Evolutionary conservation across 2,888 invertebrate species (phyloP).

Genomic region (Abrostola triplasia): DNA sequence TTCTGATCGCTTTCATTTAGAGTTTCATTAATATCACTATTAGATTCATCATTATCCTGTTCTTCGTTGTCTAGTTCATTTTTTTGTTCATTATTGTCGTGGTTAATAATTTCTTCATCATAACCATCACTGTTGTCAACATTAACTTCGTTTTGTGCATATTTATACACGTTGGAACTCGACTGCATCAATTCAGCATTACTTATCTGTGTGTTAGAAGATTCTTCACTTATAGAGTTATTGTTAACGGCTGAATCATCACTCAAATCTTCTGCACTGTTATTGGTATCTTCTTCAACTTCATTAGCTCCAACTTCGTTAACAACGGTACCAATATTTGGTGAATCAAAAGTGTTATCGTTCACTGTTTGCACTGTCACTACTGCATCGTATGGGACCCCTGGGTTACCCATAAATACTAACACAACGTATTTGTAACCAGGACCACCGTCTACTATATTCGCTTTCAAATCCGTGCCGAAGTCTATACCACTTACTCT

Average conservation of each 20-base stretch:
- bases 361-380: constrained; percentile 76
- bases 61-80: constrained; percentile 36
- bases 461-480: constrained; percentile 80
- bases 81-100: constrained; percentile 25
- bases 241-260: constrained; percentile 64
- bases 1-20: constrained; percentile 34
- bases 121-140: constrained; percentile 45
- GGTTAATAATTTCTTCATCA: constrained; percentile 32
- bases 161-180: constrained; percentile 70
- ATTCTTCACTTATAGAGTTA: constrained; percentile 17
- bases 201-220: constrained; percentile 41
- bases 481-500: constrained; percentile 84
- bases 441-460: constrained; percentile 82
- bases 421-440: constrained; percentile 82
- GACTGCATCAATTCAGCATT: constrained; percentile 68
- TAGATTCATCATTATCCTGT: constrained; percentile 24
- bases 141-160: constrained; percentile 61
- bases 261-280: constrained; percentile 66
- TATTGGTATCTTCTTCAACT: constrained; percentile 56
- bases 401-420: constrained; percentile 78
- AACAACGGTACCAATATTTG: constrained; percentile 43
- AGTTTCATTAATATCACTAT: constrained; percentile 9
- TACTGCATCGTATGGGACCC: constrained; percentile 76
- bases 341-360: constrained; percentile 39
- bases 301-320: constrained; percentile 36